phyloP scores from a whole-genome alignment of 2,888 invertebrate genomes.

The Diarsia rubi region DNA sequence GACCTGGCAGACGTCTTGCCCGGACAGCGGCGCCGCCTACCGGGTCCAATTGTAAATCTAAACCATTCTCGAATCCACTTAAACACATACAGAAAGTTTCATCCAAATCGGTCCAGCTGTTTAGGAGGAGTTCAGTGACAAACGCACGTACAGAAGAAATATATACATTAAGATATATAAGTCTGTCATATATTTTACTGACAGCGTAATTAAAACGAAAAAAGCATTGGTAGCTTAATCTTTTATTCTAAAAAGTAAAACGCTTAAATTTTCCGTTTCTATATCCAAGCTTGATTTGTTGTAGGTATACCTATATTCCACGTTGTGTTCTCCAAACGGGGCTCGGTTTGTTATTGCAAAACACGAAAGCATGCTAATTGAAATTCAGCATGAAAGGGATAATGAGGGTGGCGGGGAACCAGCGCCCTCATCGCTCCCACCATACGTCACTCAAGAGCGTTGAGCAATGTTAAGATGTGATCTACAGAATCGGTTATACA shows the following conservation, averaged over 20 bases:
- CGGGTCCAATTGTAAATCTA: too few species aligned
- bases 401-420: slow-evolving; percentile 81
- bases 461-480: slow-evolving; percentile 72
- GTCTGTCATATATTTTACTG: background rate
- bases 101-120: too few species aligned
- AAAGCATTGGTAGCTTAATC: background rate
- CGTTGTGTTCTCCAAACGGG: slow-evolving; percentile 77
- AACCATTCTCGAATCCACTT: too few species aligned
- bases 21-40: too few species aligned
- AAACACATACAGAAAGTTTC: too few species aligned
- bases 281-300: slow-evolving; percentile 27
- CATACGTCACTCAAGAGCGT: slow-evolving; percentile 77
- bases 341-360: slow-evolving; percentile 86
- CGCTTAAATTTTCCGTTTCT: slow-evolving; percentile 15
- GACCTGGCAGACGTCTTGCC: too few species aligned
- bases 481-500: slow-evolving; percentile 64
- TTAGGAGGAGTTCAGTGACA: too few species aligned
- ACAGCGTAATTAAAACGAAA: background rate
- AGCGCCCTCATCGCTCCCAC: slow-evolving; percentile 70
- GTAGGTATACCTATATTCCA: slow-evolving; percentile 45
- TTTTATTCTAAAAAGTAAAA: background rate
- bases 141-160: too few species aligned
- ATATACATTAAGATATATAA: too few species aligned
- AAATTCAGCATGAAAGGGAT: slow-evolving; percentile 91
- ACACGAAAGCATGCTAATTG: slow-evolving; percentile 89